Conservation (phyloP, 1,140 invertebrate species). For the Orius insidiosus region DNA sequence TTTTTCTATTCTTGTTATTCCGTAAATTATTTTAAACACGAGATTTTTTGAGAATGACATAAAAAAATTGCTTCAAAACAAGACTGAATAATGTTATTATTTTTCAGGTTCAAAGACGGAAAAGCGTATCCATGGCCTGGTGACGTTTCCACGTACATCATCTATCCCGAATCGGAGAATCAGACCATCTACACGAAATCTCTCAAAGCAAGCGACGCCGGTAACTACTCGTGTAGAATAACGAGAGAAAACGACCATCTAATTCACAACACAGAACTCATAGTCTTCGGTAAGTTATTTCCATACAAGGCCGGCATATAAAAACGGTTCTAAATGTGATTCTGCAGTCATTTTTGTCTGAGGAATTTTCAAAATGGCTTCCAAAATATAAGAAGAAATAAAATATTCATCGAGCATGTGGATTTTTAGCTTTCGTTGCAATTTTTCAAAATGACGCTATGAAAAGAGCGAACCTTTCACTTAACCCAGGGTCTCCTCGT, state of each 20-base stretch:
- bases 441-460: too few relatives aligned
- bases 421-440: too few relatives aligned
- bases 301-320: background rate
- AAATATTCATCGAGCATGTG: too few relatives aligned
- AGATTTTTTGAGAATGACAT: background rate
- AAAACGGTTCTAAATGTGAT: background rate
- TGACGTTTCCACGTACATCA: slow-evolving; percentile 43
- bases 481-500: too few relatives aligned
- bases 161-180: slow-evolving; percentile 58
- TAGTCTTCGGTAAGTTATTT: slow-evolving; percentile 39
- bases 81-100: slow-evolving; percentile 11
- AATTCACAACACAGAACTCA: slow-evolving; percentile 42
- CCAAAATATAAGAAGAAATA: too few relatives aligned
- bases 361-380: too few relatives aligned
- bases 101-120: slow-evolving; percentile 55
- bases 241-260: slow-evolving; percentile 46
- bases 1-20: too few relatives aligned
- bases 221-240: slow-evolving; percentile 52
- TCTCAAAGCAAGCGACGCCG: slow-evolving; percentile 40
- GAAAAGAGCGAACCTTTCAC: too few relatives aligned
- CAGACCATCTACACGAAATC: slow-evolving; percentile 56
- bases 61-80: background rate
- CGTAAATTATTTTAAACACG: too few relatives aligned
- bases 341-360: too few relatives aligned
- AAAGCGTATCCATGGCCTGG: slow-evolving; percentile 55